phyloP scores from a whole-genome alignment of 2,888 invertebrate species.

The Oeneis ivallda region DNA sequence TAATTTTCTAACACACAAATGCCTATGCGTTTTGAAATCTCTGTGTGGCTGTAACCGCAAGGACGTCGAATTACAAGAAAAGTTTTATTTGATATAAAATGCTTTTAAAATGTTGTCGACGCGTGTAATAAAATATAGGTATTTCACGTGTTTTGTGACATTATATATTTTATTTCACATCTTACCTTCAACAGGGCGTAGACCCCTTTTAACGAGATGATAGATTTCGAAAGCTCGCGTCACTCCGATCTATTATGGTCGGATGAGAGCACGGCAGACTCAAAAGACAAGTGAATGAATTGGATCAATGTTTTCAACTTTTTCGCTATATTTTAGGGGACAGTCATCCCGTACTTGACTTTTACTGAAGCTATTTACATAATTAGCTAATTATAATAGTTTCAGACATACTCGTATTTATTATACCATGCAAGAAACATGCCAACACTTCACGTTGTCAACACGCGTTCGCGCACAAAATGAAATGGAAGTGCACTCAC shows the following conservation, averaged over 20 bases:
- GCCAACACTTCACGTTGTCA: too few species aligned
- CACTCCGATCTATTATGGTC: constrained; percentile 14
- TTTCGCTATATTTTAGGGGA: neutral
- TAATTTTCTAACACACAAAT: constrained; percentile 9
- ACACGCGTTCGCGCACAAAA: too few species aligned
- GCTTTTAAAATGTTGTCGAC: constrained; percentile 15
- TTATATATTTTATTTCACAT: constrained; percentile 15
- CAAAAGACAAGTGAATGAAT: neutral
- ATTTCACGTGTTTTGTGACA: constrained; percentile 11
- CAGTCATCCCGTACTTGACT: neutral
- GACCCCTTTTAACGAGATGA: constrained; percentile 20
- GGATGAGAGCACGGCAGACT: neutral
- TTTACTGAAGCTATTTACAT: neutral
- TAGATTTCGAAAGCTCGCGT: constrained; percentile 20
- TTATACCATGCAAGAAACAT: too few species aligned
- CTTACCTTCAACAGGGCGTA: constrained; percentile 25
- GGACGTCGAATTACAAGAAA: constrained; percentile 17
- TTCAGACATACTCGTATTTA: neutral
- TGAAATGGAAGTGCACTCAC: too few species aligned
- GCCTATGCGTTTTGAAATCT: constrained; percentile 20
- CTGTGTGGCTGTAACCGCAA: constrained; percentile 20
- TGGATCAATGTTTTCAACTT: neutral
- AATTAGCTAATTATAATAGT: neutral
- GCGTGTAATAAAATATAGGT: constrained; percentile 11
- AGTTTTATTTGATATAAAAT: constrained; percentile 21